Evolutionary conservation across 2,113 vertebrate genomes (phyloP).

Genomic region (Chaenocephalus aceratus): DNA sequence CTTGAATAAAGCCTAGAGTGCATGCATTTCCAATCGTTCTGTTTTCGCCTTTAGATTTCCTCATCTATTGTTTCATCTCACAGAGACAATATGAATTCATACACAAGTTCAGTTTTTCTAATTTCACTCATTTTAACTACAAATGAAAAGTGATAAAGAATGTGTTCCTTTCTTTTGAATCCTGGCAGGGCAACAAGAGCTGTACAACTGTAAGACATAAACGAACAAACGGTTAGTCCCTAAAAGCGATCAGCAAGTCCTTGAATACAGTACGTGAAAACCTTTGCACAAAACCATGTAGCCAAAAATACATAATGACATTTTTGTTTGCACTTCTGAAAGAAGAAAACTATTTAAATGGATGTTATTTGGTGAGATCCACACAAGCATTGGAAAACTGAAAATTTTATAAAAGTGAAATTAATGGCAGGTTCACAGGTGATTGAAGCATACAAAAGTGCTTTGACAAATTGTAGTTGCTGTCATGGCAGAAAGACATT

Average conservation of each 20-base stretch:
- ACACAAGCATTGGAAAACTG: neutral
- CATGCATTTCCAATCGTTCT: neutral
- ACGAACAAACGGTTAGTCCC: neutral
- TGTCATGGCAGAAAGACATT: slow-evolving; percentile 12
- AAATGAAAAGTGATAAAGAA: neutral
- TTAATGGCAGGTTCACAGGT: slow-evolving; percentile 24
- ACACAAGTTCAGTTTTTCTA: neutral
- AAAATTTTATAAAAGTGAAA: slow-evolving; percentile 26
- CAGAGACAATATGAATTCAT: neutral
- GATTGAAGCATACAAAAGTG: slow-evolving; percentile 13
- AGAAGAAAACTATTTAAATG: slow-evolving; percentile 21
- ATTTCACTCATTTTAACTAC: neutral
- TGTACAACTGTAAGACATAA: neutral
- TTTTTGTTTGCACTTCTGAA: slow-evolving; percentile 32
- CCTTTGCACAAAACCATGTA: neutral
- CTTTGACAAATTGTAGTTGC: slow-evolving; percentile 35
- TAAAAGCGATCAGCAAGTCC: slow-evolving; percentile 33
- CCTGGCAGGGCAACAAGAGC: neutral
- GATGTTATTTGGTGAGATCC: slow-evolving; percentile 29
- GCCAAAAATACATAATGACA: slow-evolving; percentile 20
- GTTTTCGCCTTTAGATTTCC: neutral
- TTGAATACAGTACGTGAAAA: slow-evolving; percentile 33
- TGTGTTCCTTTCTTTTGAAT: neutral
- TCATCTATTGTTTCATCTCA: neutral
- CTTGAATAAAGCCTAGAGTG: neutral